A percentile compares a stretch with the other conserved stretches of the same genome.
phyloP scores from a whole-genome alignment of 1,140 invertebrate genomes.

The Bombus breviceps region DNA sequence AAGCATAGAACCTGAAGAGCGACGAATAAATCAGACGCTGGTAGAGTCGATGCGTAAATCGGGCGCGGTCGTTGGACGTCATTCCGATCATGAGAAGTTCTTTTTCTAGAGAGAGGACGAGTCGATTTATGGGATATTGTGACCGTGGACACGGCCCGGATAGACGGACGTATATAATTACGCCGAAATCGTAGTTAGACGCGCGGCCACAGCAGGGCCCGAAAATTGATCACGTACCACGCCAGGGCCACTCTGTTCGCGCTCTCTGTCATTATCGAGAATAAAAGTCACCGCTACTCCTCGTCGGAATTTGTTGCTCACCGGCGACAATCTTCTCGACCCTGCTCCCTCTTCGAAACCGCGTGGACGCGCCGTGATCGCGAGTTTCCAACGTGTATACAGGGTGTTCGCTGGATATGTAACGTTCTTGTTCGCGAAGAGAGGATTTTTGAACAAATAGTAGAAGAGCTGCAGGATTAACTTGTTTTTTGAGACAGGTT shows the following conservation, averaged over 20 bases:
- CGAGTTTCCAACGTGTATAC: not conserved
- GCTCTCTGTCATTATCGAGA: slow-evolving; percentile 82
- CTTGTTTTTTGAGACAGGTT: not conserved
- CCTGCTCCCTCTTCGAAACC: not conserved
- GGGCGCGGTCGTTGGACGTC: slow-evolving; percentile 24
- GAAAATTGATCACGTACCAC: slow-evolving; percentile 82
- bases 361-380: not conserved
- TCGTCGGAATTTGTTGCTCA: slow-evolving; percentile 71
- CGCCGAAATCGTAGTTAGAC: slow-evolving; percentile 79
- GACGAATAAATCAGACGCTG: not conserved
- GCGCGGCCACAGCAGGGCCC: slow-evolving; percentile 61
- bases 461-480: not conserved
- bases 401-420: not conserved
- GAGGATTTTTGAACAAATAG: not conserved
- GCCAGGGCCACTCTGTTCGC: slow-evolving; percentile 58
- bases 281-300: slow-evolving; percentile 83
- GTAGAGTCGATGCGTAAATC: slow-evolving; percentile 14
- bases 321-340: slow-evolving; percentile 78
- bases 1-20: not conserved
- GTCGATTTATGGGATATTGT: slow-evolving; percentile 53
- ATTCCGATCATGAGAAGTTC: slow-evolving; percentile 39
- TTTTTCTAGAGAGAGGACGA: not conserved
- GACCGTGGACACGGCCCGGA: slow-evolving; percentile 55
- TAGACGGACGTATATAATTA: slow-evolving; percentile 78
- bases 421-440: too few species aligned